Conservation (phyloP, 2,888 invertebrate genomes). For the Aquatica leii region DNA sequence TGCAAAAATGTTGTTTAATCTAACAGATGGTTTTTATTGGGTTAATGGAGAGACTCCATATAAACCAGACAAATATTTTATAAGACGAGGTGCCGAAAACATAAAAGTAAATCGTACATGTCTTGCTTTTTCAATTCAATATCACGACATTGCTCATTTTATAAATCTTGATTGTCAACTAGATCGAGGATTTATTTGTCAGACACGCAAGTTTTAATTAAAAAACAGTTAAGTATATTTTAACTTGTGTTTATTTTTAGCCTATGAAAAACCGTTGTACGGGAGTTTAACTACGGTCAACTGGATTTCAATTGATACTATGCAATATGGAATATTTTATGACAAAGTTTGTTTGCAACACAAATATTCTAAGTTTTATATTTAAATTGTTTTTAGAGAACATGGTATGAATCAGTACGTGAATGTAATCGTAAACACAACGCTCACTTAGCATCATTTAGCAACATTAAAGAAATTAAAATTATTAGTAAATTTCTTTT, state of each 20-base stretch:
- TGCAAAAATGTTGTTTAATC: neutral
- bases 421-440: conserved; percentile 20
- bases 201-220: conserved; percentile 19
- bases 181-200: conserved; percentile 51
- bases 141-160: conserved; percentile 59
- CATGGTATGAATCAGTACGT: conserved; percentile 17
- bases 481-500: conserved; percentile 15
- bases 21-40: neutral
- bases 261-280: neutral
- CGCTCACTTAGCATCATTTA: conserved; percentile 21
- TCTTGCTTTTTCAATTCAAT: neutral
- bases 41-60: neutral
- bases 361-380: neutral
- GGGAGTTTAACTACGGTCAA: neutral
- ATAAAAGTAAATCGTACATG: neutral
- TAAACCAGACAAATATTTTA: neutral
- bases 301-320: conserved; percentile 54
- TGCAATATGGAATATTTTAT: conserved; percentile 48
- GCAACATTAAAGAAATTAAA: conserved; percentile 6
- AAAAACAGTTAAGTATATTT: neutral
- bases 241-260: conserved; percentile 11
- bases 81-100: neutral
- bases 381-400: conserved; percentile 19
- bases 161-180: conserved; percentile 63
- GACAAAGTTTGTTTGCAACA: conserved; percentile 12